Conservation (phyloP, 2,113 vertebrate genomes). For the Rhinichthys klamathensis region DNA sequence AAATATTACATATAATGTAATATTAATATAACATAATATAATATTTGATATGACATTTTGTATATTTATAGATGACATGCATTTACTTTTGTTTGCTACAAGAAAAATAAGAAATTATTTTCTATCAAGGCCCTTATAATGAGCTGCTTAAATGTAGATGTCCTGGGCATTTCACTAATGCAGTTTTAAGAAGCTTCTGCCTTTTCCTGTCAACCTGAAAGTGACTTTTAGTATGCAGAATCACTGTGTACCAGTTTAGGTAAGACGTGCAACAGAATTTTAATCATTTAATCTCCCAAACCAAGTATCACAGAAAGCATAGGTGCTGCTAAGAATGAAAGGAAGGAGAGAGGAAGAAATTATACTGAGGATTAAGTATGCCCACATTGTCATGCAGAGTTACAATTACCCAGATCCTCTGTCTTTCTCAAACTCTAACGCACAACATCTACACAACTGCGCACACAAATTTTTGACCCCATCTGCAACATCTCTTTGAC, state of each 20-base stretch:
- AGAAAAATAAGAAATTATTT: too few relatives aligned
- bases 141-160: constrained; percentile 4
- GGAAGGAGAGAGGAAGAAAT: neutral
- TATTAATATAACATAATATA: neutral
- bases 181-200: constrained; percentile 25
- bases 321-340: neutral
- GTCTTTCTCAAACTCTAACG: neutral
- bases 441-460: constrained; percentile 15
- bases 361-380: neutral
- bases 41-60: neutral
- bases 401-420: neutral
- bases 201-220: constrained; percentile 37
- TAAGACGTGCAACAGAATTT: constrained; percentile 36
- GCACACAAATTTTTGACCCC: neutral
- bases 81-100: neutral
- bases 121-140: constrained; percentile 1
- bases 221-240: constrained; percentile 38
- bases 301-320: neutral
- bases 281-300: constrained; percentile 30
- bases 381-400: constrained; percentile 6
- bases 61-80: neutral
- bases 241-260: constrained; percentile 21
- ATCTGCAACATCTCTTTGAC: constrained; percentile 48
- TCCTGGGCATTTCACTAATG: neutral
- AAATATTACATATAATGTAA: neutral